Base-by-base conservation (phyloP, 1,140 invertebrate genomes). In the Cydia strobilella region DNA sequence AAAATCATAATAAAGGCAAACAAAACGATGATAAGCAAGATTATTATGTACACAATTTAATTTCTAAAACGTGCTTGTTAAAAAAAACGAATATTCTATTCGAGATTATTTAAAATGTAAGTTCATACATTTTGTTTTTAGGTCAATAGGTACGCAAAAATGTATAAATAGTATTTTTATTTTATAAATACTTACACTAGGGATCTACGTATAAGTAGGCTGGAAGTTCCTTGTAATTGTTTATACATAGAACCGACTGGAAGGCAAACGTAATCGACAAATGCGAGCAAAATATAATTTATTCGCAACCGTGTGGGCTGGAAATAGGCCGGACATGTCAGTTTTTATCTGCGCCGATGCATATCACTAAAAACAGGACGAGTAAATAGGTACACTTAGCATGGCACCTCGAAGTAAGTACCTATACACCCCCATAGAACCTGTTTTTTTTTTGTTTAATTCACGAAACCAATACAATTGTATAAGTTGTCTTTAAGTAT, bases 281-380 rank as follows among this genome's bases (percentile, higher is more conserved):
- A 59, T 76, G 42, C 71, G 45, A 76, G 76, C 76, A 72, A 81
- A 80, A 80, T 59, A 59, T 23, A 23, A 75, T 75, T 79, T 75
- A 66, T 66, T 48, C 71, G 15, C 48, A 25, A 31, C 23, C 65
- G 76, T 74, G 78, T 75, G 71, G 79, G 80, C 80, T 77, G 72
- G 74, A 74, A 80, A 80, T 78, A 74, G 80, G 73, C 25, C 45
- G 75, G 78, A 77, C 80, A 74, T 66, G 77, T 81, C 80, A 76
- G 69, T 79, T 81, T 78, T 81, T 77, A 78, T 80, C 75, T 48
- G 63, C 62, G 73, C 75, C 78, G 76, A 80, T 80, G 75, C 75
- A 74, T 27, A 73, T 65, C 76, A 77, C 76, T 77, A 72, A 75
- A 74, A 76, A 69, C 71, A 72, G 76, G 76, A 72, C 77, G 71